Evolutionary conservation across 2,113 vertebrate genomes (phyloP), one percentile per base, ranked within the genome.

Genomic region (Pterocles orientalis): DNA sequence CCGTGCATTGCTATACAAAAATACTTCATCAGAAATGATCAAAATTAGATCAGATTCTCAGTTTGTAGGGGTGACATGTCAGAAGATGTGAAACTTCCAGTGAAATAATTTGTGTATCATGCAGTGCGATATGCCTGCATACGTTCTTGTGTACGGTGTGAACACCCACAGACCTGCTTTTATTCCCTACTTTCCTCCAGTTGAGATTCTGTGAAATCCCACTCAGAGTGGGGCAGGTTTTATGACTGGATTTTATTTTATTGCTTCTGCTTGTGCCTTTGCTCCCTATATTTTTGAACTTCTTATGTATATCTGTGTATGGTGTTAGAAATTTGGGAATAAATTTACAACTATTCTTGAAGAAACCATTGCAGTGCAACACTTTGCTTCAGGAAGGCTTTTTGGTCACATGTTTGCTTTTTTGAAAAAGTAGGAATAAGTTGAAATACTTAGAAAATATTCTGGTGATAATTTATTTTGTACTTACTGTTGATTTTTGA

Each of bases 141-240:
- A 4, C 53, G 15, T 70, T 51, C 43, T 25, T 80, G 34, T 71
- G 70, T 56, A 20, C 6, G 11, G 65, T 5, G 41, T 0, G 8
- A 85, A 90, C 86, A 72, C 71, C 82, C 86, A 85, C 86, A 8
- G 82, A 76, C 80, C 68, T 3, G 8, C 58, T 88, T 94, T 92
- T 71, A 75, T 62, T 94, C 75, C 90, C 31, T 84, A 15, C 64
- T 58, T 79, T n/a, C 57, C 53, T 90, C 16, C 82, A 43, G 23
- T 19, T 60, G 79, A 80, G 61, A 72, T 92, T 51, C 82, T 71
- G 82, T 90, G 82, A 95, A 96, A 88, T 90, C 88, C 80, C 66
- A 71, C 91, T 92, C 33, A 2, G 34, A 68, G 57, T 33, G 66
- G 57, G 65, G 39, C 70, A 93, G 39, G 33, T 82, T 94, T 95